Conservation (phyloP, 2,888 invertebrate species). For the Epinotia nisella region DNA sequence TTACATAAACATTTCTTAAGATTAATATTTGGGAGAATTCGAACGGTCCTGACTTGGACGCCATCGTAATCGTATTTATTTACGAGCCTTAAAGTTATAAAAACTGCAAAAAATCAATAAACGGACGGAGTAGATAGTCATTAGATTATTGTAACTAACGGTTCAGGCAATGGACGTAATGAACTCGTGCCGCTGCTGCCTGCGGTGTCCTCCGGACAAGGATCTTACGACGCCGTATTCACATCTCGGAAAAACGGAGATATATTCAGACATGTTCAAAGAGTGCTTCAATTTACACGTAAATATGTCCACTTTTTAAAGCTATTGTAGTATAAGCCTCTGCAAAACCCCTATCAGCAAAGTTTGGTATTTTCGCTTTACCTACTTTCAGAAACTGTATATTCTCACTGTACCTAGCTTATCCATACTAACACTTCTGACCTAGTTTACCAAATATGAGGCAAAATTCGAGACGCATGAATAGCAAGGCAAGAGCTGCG, state of each 20-base stretch:
- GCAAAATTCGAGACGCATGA: too few species aligned
- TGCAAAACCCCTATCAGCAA: too few species aligned
- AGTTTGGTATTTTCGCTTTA: too few species aligned
- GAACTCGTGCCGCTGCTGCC: slow-evolving; percentile 67
- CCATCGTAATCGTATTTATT: not conserved
- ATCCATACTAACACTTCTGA: too few species aligned
- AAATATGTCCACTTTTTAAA: slow-evolving; percentile 50
- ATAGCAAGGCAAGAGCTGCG: too few species aligned
- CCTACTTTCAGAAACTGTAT: too few species aligned
- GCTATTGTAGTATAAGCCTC: not conserved
- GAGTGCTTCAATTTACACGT: slow-evolving; percentile 78
- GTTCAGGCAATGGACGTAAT: slow-evolving; percentile 56
- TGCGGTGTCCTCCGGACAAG: slow-evolving; percentile 70
- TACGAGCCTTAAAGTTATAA: not conserved
- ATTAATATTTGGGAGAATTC: not conserved
- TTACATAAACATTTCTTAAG: too few species aligned
- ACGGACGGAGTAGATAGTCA: not conserved
- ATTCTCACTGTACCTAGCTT: too few species aligned
- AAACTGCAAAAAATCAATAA: not conserved
- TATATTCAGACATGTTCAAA: slow-evolving; percentile 73
- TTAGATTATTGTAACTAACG: not conserved
- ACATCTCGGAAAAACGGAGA: slow-evolving; percentile 65
- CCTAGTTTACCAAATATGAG: too few species aligned
- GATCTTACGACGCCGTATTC: slow-evolving; percentile 63
- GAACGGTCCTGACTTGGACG: not conserved